Base-by-base conservation (phyloP, 2,113 vertebrate genomes). In the Thomomys bottae region DNA sequence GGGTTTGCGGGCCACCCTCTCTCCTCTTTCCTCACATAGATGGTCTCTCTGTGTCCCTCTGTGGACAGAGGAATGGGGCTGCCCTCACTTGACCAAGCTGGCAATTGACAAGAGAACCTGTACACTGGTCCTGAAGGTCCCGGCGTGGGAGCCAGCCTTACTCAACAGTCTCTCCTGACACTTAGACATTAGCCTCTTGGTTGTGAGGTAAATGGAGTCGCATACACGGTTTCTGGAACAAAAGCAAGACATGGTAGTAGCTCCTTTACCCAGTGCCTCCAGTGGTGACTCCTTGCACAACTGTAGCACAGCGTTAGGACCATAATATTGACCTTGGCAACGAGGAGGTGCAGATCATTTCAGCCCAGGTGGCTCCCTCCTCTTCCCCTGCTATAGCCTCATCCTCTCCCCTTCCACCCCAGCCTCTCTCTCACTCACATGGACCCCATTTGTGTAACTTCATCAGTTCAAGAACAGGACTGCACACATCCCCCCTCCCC, bases 351-450 rank as follows among this genome's bases (percentile, higher is more conserved):
- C 4, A 30, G 73, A 59, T 15, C 9, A 17, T 36, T 23, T 24
- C 10, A 12, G 18, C 9, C 10, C 57, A 15, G 45, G 5, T n/a
- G 54, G n/a, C 11, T 24, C n/a, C 54, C 49, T 28, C 26, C 38
- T 64, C 38, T 2, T 1, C 0, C 1, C 12, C 8, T 32, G 20
- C 1, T 5, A 4, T 3, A 14, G 70, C 10, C 57, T 36, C 40
- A 32, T 3, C 54, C 14, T n/a, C 61, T n/a, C 9, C 61, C 71
- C 23, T 6, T 49, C 70, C 8, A 11, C 34, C 30, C 34, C 28
- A 28, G 4, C 30, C 26, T 54, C 32, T 26, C 34, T 42, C 18
- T 30, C 38, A 18, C 26, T 5, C 34, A 12, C 24, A 18, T 6
- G 9, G 17, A 32, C n/a, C 26, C 14, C n/a, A 28, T 23, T 38